Evolutionary conservation across 2,888 invertebrate genomes (phyloP).

Genomic region (Acronicta leporina): DNA sequence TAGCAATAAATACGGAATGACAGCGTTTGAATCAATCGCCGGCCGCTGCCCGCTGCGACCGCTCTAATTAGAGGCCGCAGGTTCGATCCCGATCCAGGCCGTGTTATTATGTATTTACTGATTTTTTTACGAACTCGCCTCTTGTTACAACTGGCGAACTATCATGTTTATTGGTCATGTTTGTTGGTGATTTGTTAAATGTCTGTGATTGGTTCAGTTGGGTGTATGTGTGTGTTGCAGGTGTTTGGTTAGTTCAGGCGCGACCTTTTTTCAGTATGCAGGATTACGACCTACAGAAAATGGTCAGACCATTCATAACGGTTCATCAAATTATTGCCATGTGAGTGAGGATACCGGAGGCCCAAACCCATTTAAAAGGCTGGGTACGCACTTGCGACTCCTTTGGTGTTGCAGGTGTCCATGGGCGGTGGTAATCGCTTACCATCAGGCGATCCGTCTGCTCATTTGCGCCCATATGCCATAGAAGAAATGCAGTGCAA

Average conservation of each 20-base stretch:
- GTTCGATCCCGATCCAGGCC: conserved; percentile 59
- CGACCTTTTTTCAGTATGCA: neutral
- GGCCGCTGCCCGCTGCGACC: conserved; percentile 60
- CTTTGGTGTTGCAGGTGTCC: too few species aligned
- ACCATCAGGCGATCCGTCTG: too few species aligned
- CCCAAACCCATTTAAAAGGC: too few species aligned
- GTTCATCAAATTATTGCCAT: too few species aligned
- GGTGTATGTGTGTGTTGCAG: neutral
- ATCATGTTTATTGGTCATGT: conserved; percentile 8
- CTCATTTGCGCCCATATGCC: too few species aligned
- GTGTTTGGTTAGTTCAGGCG: neutral
- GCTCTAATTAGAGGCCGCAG: conserved; percentile 73
- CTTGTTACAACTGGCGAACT: conserved; percentile 41
- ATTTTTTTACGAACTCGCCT: conserved; percentile 36
- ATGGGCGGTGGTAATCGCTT: too few species aligned
- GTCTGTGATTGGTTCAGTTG: conserved; percentile 26
- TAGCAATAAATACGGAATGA: conserved; percentile 80
- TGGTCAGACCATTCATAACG: too few species aligned
- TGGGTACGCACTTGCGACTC: too few species aligned
- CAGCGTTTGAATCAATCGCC: conserved; percentile 81
- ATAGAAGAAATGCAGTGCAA: too few species aligned
- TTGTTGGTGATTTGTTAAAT: conserved; percentile 27
- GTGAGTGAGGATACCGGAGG: too few species aligned
- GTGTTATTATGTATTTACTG: conserved; percentile 76
- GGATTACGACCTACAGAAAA: too few species aligned